Conservation (phyloP, 2,797 vertebrate species). For the Toxotes lorentzi region DNA sequence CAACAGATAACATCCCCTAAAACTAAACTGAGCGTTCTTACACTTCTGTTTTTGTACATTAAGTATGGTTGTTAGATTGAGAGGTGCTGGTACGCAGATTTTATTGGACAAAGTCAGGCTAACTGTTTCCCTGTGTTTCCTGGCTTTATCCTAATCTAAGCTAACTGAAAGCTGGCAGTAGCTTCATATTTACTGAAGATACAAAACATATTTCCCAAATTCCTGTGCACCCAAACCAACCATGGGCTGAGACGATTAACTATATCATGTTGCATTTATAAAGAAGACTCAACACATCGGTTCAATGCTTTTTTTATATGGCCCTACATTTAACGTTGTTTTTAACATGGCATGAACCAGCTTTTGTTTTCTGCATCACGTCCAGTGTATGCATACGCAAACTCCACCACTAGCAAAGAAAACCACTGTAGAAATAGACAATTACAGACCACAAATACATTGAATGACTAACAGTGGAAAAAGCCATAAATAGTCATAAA, state of each 20-base stretch:
- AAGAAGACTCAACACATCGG: neutral
- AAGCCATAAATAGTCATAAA: neutral
- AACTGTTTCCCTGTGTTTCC: neutral
- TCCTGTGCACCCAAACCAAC: neutral
- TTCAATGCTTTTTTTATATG: neutral
- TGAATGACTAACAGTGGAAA: neutral
- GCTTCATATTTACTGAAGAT: neutral
- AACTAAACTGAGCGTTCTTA: neutral
- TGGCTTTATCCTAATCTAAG: neutral
- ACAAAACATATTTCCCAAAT: neutral
- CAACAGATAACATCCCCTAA: neutral
- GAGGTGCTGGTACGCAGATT: neutral
- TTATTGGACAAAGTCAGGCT: neutral
- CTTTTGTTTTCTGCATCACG: neutral
- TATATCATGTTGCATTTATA: neutral
- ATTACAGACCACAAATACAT: neutral
- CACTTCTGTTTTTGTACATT: no score
- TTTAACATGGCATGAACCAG: neutral
- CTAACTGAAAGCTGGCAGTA: neutral
- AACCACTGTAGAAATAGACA: neutral
- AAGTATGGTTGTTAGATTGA: neutral
- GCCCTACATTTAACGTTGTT: neutral
- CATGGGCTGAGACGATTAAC: neutral
- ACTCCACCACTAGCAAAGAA: neutral
- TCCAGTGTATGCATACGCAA: neutral